These are phyloP conservation scores for Upupa epops DNA, from an alignment of 2,113 vertebrate species.

Conservation along the genomic window DNA sequence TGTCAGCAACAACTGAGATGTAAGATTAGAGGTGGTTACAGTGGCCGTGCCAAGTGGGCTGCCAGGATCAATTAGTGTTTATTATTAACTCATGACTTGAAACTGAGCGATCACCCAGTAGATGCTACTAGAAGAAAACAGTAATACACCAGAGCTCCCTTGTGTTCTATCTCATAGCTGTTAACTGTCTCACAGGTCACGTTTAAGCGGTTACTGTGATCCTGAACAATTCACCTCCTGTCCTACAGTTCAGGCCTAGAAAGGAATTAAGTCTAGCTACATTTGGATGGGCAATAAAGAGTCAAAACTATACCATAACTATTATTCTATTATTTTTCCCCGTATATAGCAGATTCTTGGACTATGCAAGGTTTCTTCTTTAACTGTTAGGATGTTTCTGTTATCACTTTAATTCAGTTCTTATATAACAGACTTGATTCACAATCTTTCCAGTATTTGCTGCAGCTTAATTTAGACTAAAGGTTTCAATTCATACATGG, in stretches of 20 bases:
- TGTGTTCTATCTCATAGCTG: not conserved
- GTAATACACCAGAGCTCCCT: not conserved
- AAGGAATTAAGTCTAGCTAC: not conserved
- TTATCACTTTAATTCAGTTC: not conserved
- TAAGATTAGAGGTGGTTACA: not conserved
- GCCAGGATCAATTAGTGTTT: not conserved
- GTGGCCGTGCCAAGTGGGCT: not conserved
- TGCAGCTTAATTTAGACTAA: not conserved
- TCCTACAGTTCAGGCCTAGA: not conserved
- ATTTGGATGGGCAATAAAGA: not conserved
- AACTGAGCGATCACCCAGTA: not conserved
- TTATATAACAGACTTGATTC: not conserved
- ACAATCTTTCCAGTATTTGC: not conserved
- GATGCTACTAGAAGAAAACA: not conserved
- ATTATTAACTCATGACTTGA: not conserved
- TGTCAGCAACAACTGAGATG: not conserved
- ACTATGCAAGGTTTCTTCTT: not conserved
- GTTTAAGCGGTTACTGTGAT: not conserved
- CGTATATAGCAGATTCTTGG: not conserved
- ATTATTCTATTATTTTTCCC: not conserved
- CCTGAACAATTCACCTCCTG: not conserved
- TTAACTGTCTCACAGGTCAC: not conserved
- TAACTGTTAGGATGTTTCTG: not conserved
- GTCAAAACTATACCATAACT: not conserved
- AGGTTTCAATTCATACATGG: not conserved